These are phyloP conservation scores for Struthio camelus DNA, from an alignment of 2,113 vertebrate genomes.

Conservation along the genomic window DNA sequence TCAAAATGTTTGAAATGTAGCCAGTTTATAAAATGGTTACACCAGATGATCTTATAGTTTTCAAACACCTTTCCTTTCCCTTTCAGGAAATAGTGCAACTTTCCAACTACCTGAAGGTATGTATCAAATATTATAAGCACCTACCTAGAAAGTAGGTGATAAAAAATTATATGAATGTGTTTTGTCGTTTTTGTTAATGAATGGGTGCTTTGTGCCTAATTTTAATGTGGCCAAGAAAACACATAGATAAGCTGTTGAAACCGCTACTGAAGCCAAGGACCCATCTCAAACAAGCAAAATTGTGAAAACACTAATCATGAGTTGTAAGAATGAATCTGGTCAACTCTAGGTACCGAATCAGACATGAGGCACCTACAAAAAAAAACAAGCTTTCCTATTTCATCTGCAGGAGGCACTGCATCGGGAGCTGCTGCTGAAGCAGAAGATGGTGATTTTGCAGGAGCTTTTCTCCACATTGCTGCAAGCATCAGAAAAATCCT, in stretches of 20 bases:
- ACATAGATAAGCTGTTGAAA: not conserved
- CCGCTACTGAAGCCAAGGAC: not conserved
- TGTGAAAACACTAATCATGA: not conserved
- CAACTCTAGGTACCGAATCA: no score
- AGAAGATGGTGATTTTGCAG: conserved; percentile 81
- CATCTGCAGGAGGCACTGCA: conserved; percentile 77
- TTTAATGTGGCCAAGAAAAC: fast-evolving
- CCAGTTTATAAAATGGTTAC: not conserved
- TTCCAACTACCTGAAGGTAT: conserved; percentile 80
- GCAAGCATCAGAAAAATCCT: conserved; percentile 76
- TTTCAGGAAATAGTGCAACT: conserved; percentile 82
- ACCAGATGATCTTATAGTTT: fast-evolving
- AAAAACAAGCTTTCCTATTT: not conserved
- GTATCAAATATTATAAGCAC: not conserved
- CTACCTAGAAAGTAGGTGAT: fast-evolving
- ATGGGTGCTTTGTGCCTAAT: not conserved
- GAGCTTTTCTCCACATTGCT: conserved; percentile 75
- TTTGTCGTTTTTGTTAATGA: not conserved
- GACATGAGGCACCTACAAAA: not conserved
- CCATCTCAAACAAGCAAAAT: not conserved
- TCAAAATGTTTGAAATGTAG: not conserved
- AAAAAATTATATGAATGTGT: not conserved
- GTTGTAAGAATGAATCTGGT: no score
- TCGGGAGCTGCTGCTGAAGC: conserved; percentile 78
- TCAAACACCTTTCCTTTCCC: not conserved